Conservation (phyloP, 1,140 invertebrate genomes). For the Drosophila quadrilineata region DNA sequence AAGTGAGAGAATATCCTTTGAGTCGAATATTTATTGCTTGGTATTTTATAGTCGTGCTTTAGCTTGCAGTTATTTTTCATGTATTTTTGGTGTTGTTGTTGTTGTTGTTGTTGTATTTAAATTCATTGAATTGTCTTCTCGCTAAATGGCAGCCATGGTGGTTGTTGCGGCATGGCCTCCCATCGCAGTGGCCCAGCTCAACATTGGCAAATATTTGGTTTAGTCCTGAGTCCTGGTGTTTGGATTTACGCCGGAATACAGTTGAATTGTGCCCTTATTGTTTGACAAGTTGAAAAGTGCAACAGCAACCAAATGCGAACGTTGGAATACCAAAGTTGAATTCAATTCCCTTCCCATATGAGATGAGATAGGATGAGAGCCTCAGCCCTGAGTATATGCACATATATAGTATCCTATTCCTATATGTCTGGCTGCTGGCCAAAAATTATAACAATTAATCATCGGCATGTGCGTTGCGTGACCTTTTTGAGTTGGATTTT, state of each 20-base stretch:
- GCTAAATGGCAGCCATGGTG: slow-evolving; percentile 14
- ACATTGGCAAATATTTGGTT: slow-evolving; percentile 12
- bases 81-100: no score
- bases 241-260: background rate
- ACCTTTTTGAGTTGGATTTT: slow-evolving; percentile 42
- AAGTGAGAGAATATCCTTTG: no score
- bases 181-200: background rate
- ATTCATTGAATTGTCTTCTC: slow-evolving; percentile 14
- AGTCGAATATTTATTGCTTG: no score
- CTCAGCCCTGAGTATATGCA: background rate
- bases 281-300: slow-evolving; percentile 26
- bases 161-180: background rate
- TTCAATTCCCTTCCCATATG: background rate
- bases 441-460: slow-evolving; percentile 54
- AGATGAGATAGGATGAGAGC: background rate
- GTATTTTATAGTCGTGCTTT: background rate
- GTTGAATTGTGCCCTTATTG: slow-evolving; percentile 1
- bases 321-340: slow-evolving; percentile 37
- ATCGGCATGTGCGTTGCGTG: slow-evolving; percentile 58
- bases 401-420: background rate
- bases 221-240: background rate
- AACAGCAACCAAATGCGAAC: slow-evolving; percentile 13
- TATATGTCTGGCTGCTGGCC: background rate
- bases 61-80: background rate
- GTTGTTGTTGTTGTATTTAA: background rate